Evolutionary conservation across 2,113 vertebrate species (phyloP), one percentile per base, ranked within the genome.

Genomic region (Poeciliopsis turrubarensis): DNA sequence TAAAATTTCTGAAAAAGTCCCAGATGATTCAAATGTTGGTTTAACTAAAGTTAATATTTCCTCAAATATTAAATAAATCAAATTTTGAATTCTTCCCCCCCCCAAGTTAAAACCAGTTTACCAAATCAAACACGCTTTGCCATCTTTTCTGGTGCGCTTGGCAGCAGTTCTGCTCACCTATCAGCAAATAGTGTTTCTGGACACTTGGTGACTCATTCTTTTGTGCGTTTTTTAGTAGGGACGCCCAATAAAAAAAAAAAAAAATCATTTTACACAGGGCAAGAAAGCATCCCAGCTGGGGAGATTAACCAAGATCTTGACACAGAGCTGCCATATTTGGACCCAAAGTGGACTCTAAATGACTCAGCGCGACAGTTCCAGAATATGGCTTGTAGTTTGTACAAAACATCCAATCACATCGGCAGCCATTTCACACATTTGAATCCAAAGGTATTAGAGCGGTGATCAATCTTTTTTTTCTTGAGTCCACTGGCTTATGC

Each of bases 381-480:
- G 80, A 83, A 91, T 68, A 67, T 60, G 60, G 70, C 81, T 82
- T 80, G 72, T 80, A 80, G 80, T 80, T 86, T 84, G 90, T 89
- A 85, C 82, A 37, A 27, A 80, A 32, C 70, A 83, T 91, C 87
- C 85, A 90, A 82, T 87, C 81, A 66, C 71, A 72, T 65, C 73
- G 44, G 86, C 79, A 85, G 89, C 90, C 77, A 91, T 79, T 66
- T 71, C n/a, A 27, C 37, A 68, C 66, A 91, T 90, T 86, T 85
- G 61, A 76, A 84, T 91, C 78, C 77, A 65, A 86, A 89, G 70
- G 76, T 68, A 79, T 86, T 87, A 91, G 87, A 76, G 79, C 65
- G 71, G 77, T 67, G 72, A 92, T 93, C 83, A 87, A 84, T 94
- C 89, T 90, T 86, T 91, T 91, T 88, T 84, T 81, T 77, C 73